A percentile compares a stretch with the other conserved stretches of the same genome.
Evolutionary conservation across 2,888 invertebrate species (phyloP).

Genomic region (Acronicta leporina): DNA sequence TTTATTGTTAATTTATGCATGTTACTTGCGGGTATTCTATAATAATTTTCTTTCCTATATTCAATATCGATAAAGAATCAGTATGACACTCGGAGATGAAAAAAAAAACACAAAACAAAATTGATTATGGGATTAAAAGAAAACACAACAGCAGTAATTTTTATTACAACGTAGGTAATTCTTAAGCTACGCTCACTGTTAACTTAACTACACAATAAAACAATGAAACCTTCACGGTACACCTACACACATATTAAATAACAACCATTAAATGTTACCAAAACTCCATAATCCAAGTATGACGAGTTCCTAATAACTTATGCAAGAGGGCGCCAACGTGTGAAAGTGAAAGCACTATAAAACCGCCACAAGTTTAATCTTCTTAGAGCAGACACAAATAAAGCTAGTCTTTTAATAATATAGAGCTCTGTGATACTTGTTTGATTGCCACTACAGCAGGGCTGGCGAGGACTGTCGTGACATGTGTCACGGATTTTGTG

Average conservation of each 20-base stretch:
- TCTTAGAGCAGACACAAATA: not conserved
- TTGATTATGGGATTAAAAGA: too few relatives aligned
- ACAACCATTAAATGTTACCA: slow-evolving; percentile 33
- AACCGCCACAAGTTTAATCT: slow-evolving; percentile 32
- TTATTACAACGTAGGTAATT: slow-evolving; percentile 6
- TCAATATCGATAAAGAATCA: too few relatives aligned
- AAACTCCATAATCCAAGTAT: slow-evolving; percentile 49
- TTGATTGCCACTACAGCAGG: slow-evolving; percentile 23
- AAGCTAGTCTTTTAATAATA: slow-evolving; percentile 9
- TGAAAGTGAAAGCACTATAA: slow-evolving; percentile 77
- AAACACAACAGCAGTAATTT: slow-evolving; percentile 7
- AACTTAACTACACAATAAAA: slow-evolving; percentile 12
- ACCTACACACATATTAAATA: slow-evolving; percentile 38
- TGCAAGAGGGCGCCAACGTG: slow-evolving; percentile 64
- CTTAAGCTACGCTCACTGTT: not conserved
- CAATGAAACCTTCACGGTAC: slow-evolving; percentile 17
- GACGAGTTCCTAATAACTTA: slow-evolving; percentile 58
- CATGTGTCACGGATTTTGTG: too few relatives aligned
- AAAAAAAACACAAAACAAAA: too few relatives aligned
- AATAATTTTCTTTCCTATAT: too few relatives aligned
- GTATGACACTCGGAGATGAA: too few relatives aligned
- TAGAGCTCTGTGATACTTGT: slow-evolving; percentile 21
- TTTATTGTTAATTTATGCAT: too few relatives aligned
- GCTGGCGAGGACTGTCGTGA: not conserved
- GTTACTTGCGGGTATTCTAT: too few relatives aligned